Conservation (phyloP, 2,113 vertebrate genomes). For the Ictidomys tridecemlineatus region DNA sequence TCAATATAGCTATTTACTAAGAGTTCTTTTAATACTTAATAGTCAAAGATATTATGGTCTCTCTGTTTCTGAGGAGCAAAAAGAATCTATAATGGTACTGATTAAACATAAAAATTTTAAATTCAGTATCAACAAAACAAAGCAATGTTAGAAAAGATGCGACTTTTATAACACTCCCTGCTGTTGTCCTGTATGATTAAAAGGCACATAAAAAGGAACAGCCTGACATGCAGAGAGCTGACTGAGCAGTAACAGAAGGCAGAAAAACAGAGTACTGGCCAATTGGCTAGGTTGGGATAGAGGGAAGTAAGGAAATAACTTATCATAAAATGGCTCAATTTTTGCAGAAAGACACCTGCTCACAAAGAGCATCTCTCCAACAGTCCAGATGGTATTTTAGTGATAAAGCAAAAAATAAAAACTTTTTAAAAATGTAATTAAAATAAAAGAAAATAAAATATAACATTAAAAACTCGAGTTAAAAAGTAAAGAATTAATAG, state of each 20-base stretch:
- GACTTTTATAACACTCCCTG: slow-evolving; percentile 37
- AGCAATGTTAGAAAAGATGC: slow-evolving; percentile 15
- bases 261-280: slow-evolving; percentile 71
- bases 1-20: not conserved
- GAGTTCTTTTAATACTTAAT: not conserved
- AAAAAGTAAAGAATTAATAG: slow-evolving; percentile 33
- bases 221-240: slow-evolving; percentile 55
- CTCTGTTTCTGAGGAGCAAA: slow-evolving; percentile 12
- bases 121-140: slow-evolving; percentile 22
- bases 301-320: slow-evolving; percentile 70
- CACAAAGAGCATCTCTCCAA: slow-evolving; percentile 66
- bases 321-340: slow-evolving; percentile 67
- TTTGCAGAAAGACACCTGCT: slow-evolving; percentile 76
- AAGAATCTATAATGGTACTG: slow-evolving; percentile 28
- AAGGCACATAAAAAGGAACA: slow-evolving; percentile 64
- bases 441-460: slow-evolving; percentile 45
- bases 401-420: slow-evolving; percentile 60
- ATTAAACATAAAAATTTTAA: slow-evolving; percentile 40
- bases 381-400: slow-evolving; percentile 73
- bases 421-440: slow-evolving; percentile 46
- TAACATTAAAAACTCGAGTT: slow-evolving; percentile 47
- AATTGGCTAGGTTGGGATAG: slow-evolving; percentile 48
- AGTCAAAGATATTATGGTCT: slow-evolving; percentile 38
- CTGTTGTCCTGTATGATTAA: slow-evolving; percentile 39
- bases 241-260: slow-evolving; percentile 68